Conservation (phyloP, 2,888 invertebrate genomes). For the Liodrosophila aerea region DNA sequence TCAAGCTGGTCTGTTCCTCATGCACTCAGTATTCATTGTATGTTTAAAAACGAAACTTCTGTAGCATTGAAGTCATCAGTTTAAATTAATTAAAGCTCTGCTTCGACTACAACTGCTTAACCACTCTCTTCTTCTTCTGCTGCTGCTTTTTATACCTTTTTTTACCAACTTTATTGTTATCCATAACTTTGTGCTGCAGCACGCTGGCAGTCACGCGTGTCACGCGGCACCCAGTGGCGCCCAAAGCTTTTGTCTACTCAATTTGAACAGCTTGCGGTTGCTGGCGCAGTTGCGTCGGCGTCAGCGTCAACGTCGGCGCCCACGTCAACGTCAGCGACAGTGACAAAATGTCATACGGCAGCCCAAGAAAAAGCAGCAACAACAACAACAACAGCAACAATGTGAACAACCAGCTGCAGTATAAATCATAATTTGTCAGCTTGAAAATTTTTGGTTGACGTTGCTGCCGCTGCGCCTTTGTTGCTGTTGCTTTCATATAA, state of each 20-base stretch:
- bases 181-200: slow-evolving; percentile 1
- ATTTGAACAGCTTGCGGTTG: slow-evolving; percentile 8
- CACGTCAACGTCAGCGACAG: slow-evolving; percentile 35
- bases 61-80: slow-evolving; percentile 7
- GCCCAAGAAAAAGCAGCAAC: slow-evolving; percentile 12
- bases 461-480: slow-evolving; percentile 6
- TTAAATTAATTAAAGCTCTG: slow-evolving; percentile 26
- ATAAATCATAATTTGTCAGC: slow-evolving; percentile 74
- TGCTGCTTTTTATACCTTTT: no score
- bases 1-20: no score
- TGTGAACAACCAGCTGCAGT: slow-evolving; percentile 43
- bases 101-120: no score
- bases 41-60: not conserved
- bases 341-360: slow-evolving; percentile 48
- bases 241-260: slow-evolving; percentile 23
- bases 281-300: slow-evolving; percentile 20
- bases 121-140: no score
- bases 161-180: no score
- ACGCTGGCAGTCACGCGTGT: slow-evolving; percentile 34
- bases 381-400: slow-evolving; percentile 13
- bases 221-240: slow-evolving; percentile 17
- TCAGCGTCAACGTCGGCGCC: slow-evolving; percentile 29
- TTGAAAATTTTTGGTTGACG: slow-evolving; percentile 62
- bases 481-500: slow-evolving; percentile 18
- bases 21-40: no score